Evolutionary conservation across 2,113 vertebrate genomes (phyloP), one percentile per base, ranked within the genome.

Genomic region (Megaceryle maxima): DNA sequence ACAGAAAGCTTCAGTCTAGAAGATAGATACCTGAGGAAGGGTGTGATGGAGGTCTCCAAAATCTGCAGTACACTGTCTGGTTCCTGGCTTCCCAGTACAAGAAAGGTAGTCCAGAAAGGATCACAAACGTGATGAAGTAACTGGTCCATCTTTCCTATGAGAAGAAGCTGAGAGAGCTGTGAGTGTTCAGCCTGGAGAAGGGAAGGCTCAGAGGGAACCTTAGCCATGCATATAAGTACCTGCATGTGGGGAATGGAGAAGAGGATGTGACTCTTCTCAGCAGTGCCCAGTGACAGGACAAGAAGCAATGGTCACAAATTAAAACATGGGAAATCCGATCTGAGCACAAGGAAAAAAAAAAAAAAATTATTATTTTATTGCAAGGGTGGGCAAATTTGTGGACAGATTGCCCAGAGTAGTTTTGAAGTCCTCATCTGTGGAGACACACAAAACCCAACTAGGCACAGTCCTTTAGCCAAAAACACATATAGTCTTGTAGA

Each of bases 171-270:
- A 20, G 29, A 12, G 8, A 90, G 4, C 25, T 48, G 51, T 4
- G 22, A 16, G 22, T 64, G 22, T 53, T 75, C 14, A 83, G 9
- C 25, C 41, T 53, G 11, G 12, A 48, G 60, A 56, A 64, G 19
- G 28, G 37, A 63, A 81, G 10, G 43, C 29, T 51, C 18, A 5
- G 13, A 5, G 13, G 16, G 51, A 26, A 53, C 22, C 39, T 63
- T n/a, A 41, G 2, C 14, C 7, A 13, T 0, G 1, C 13, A 2
- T 24, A 1, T n/a, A 29, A 80, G 59, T 31, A 46, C 20, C 9
- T 74, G 55, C 26, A 8, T 18, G 3, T 2, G 2, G 7, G 16
- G 29, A 48, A 20, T 9, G 43, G 48, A 64, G 31, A 17, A 13
- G 2, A 43, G 18, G 5, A 25, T 26, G 13, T 53, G 66, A 31